phyloP scores from a whole-genome alignment of 2,113 vertebrate species.

The Centropus bengalensis region DNA sequence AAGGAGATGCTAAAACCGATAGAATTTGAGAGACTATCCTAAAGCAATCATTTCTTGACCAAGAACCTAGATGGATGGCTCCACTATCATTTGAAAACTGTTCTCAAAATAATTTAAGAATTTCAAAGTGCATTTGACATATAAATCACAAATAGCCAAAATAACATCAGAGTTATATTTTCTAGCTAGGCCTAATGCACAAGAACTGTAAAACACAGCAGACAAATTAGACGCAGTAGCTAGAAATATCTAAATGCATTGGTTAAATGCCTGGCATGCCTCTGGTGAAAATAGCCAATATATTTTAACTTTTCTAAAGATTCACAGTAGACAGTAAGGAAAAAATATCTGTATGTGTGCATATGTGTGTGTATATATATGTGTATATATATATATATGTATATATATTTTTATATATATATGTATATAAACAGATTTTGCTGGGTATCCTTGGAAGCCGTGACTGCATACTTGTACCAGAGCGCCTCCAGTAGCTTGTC shows the following conservation, averaged over 20 bases:
- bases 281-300: neutral
- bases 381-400: neutral
- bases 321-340: neutral
- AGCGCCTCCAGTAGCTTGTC: neutral
- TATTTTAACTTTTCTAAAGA: neutral
- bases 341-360: neutral
- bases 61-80: neutral
- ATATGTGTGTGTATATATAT: neutral
- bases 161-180: neutral
- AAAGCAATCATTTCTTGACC: slow-evolving; percentile 4
- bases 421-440: neutral
- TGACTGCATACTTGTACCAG: neutral
- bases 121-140: neutral
- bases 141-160: neutral
- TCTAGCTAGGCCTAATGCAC: neutral
- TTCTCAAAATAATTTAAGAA: neutral
- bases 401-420: neutral
- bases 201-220: neutral
- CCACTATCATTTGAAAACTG: neutral
- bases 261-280: neutral
- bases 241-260: neutral
- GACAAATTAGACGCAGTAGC: neutral
- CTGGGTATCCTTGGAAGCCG: neutral
- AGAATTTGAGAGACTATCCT: neutral
- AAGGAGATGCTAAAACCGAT: neutral